Base-by-base conservation (phyloP, 2,113 vertebrate species). In the Amia ocellicauda region DNA sequence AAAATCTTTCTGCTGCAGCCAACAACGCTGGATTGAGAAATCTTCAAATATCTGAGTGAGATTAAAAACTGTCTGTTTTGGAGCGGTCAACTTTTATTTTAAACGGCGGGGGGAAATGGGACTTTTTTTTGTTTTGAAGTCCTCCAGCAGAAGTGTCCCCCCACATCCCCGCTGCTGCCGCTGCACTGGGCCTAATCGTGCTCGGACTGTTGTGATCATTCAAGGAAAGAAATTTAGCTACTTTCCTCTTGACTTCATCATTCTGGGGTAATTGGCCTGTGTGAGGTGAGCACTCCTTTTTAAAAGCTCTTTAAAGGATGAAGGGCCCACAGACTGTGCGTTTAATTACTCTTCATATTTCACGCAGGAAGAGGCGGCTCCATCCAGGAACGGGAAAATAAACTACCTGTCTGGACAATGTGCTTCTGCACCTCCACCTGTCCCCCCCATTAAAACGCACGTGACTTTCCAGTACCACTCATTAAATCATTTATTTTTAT, bases 81-180 rank as follows among this genome's bases (percentile, higher is more conserved):
- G 91, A 91, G 84, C 90, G 91, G 93, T 94, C 92, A 94, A 91
- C 91, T 95, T 95, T 94, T 96, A 94, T 97, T 96, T 93, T 90
- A 94, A 91, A 89, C 88, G 90, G 91, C 86, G 89, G 91, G 89
- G 91, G 88, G 82, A 91, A 90, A 86, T 72, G 80, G 86, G 87
- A 84, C 90, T 95, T 96, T n/a, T n/a, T n/a, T n/a, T n/a, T n/a
- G n/a, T n/a, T n/a, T 98, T 98, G 94, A 98, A 94, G 94, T 95
- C 82, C 87, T 94, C 90, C 91, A 80, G 86, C 85, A 82, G 83
- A 78, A 88, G 89, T 83, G 87, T 93, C 91, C 89, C 69, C 68
- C 87, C 86, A 86, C 87, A 90, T 89, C 89, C 75, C 93, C 0
- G 76, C 92, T 91, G 90, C 91, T 93, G 91, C n/a, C n/a, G 92